Percentiles rank a stretch among this genome's conserved stretches.
phyloP scores from a whole-genome alignment of 2,888 invertebrate genomes.

The Chorisops tibialis region DNA sequence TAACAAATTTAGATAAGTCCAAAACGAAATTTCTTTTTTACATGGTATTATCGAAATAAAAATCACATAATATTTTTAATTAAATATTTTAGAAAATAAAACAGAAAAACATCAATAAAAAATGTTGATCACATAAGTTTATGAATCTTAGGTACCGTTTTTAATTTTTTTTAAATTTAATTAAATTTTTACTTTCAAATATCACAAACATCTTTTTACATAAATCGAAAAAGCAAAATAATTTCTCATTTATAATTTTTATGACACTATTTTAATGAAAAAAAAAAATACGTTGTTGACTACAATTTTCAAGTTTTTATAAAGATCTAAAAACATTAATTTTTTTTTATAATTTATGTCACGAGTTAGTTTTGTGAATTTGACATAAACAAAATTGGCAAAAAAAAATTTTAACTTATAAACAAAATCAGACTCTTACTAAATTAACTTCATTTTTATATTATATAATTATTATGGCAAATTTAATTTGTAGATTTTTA shows the following conservation, averaged over 20 bases:
- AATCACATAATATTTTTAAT: constrained; percentile 12
- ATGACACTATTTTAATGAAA: no score
- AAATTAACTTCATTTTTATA: constrained; percentile 8
- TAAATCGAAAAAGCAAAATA: no score
- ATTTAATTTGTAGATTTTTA: constrained; percentile 20
- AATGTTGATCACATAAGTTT: constrained; percentile 14
- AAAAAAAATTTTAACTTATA: constrained; percentile 7
- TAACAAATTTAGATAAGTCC: no score
- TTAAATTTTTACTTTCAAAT: constrained; percentile 6
- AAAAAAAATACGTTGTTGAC: no score
- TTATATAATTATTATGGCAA: constrained; percentile 18
- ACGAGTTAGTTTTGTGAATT: no score
- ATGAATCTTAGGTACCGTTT: constrained; percentile 8
- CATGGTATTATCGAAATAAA: constrained; percentile 12
- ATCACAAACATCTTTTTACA: constrained; percentile 6
- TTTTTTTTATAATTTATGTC: no score
- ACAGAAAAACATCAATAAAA: constrained; percentile 13
- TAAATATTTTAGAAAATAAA: constrained; percentile 14
- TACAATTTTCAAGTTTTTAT: no score
- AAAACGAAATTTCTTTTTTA: no score
- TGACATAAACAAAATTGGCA: neutral
- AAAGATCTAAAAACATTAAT: no score
- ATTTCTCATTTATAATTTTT: no score
- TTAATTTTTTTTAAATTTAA: neutral
- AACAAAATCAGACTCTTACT: constrained; percentile 19